Conservation (phyloP, 1,140 invertebrate genomes). For the Pseudomyrmex flavicornis region DNA sequence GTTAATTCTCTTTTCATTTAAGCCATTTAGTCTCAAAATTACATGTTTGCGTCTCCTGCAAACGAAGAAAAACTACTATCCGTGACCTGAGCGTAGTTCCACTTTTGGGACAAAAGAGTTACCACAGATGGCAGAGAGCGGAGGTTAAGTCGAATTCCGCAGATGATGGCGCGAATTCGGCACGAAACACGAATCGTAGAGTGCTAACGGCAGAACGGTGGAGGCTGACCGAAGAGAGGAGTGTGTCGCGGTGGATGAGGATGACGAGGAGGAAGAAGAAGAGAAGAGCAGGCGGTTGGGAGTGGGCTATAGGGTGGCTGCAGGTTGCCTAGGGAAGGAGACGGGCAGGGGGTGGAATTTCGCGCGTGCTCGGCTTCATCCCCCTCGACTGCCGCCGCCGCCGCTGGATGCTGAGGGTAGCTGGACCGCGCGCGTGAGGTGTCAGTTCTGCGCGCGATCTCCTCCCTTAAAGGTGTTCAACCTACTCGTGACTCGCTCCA, state of each 20-base stretch:
- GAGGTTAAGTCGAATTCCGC: conserved; percentile 41
- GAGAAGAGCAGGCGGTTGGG: conserved; percentile 14
- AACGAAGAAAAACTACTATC: not conserved
- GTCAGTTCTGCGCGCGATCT: conserved; percentile 81
- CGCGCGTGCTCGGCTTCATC: conserved; percentile 80
- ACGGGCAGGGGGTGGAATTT: conserved; percentile 71
- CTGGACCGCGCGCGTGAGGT: conserved; percentile 76
- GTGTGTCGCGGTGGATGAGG: conserved; percentile 29
- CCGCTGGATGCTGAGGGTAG: conserved; percentile 79
- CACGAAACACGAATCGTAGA: conserved; percentile 64
- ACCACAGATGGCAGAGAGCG: not conserved
- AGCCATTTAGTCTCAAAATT: conserved; percentile 8
- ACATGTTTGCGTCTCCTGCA: not conserved
- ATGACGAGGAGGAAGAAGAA: conserved; percentile 12
- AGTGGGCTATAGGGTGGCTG: conserved; percentile 18
- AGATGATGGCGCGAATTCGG: conserved; percentile 59
- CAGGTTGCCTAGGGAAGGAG: conserved; percentile 13
- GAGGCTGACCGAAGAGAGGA: conserved; percentile 53
- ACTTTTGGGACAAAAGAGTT: not conserved
- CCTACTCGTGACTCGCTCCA: conserved; percentile 64
- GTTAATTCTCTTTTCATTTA: not conserved
- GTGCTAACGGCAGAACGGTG: conserved; percentile 31
- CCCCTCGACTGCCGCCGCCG: conserved; percentile 61
- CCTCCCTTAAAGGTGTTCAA: conserved; percentile 72
- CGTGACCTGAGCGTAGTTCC: not conserved